Base-by-base conservation (phyloP, 1,140 invertebrate genomes). In the Saccostrea cuccullata region DNA sequence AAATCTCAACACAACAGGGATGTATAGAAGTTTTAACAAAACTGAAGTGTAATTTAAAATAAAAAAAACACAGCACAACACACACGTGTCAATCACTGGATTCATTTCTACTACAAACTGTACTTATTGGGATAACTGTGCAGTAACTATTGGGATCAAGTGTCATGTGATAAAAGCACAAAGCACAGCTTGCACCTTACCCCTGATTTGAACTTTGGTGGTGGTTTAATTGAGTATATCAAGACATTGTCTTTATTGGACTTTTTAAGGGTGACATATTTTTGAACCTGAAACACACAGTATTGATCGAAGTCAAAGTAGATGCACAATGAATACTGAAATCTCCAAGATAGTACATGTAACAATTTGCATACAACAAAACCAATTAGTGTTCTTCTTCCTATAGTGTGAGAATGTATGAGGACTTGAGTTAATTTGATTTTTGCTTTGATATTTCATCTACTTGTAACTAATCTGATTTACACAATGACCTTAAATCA, bases 191-290 rank as follows among this genome's bases (percentile, higher is more conserved):
- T 36, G 23, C 4, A 30, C 70, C 70, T 77, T 77, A 77, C 70
- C 70, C 70, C 70, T 36, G 70, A 77, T 30, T 77, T 77, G 70
- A 77, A 15, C 13, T 77, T 77, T 11, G 70, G 70, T 77, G 70
- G 70, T 36, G 70, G 70, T 77, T 77, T 77, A 30, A 77, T 30
- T 36, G 70, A 30, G 70, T 77, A 77, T 36, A 77, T 77, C 70
- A 77, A 36, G 15, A 77, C 70, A 77, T 77, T 77, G 70, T 77
- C 70, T 36, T 77, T 77, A 77, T 30, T 77, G 70, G 70, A 77
- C 26, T 77, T 77, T 30, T 77, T 77, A 36, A 77, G 70, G 15
- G 70, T 77, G 5, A 77, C 15, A 12, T 30, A 77, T 30, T 77
- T 77, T 30, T 77, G 23, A 30, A 77, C 70, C 70, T 77, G 70